Conservation (phyloP, 2,888 invertebrate genomes). For the Heteropelma amictum region DNA sequence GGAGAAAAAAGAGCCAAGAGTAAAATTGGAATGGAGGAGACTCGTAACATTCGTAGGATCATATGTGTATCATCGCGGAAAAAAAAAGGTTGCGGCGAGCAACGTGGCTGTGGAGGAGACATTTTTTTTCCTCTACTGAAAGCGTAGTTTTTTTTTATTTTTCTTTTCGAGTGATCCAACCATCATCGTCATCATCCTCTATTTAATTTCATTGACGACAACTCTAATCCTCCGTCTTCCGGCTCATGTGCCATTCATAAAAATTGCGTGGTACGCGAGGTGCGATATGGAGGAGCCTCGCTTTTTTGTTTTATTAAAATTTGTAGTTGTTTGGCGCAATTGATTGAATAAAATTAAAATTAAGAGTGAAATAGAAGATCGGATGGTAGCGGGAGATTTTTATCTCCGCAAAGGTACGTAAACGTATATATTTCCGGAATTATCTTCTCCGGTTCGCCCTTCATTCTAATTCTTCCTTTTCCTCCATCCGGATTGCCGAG, state of each 20-base stretch:
- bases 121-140: neutral
- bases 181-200: conserved; percentile 32
- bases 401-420: too few species aligned
- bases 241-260: conserved; percentile 41
- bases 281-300: too few species aligned
- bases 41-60: neutral
- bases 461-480: too few species aligned
- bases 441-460: neutral
- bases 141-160: conserved; percentile 8
- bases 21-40: conserved; percentile 20
- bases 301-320: too few species aligned
- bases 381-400: too few species aligned
- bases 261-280: conserved; percentile 45
- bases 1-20: neutral
- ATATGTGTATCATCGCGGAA: conserved; percentile 1
- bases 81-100: neutral
- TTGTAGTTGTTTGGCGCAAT: too few species aligned
- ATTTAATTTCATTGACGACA: conserved; percentile 52
- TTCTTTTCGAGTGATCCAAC: neutral
- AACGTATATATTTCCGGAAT: conserved; percentile 17
- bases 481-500: conserved; percentile 14
- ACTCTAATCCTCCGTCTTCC: conserved; percentile 11
- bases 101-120: neutral
- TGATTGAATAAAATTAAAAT: too few species aligned
- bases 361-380: too few species aligned